Conservation (phyloP, 2,797 vertebrate genomes). For the Vespertilio murinus region DNA sequence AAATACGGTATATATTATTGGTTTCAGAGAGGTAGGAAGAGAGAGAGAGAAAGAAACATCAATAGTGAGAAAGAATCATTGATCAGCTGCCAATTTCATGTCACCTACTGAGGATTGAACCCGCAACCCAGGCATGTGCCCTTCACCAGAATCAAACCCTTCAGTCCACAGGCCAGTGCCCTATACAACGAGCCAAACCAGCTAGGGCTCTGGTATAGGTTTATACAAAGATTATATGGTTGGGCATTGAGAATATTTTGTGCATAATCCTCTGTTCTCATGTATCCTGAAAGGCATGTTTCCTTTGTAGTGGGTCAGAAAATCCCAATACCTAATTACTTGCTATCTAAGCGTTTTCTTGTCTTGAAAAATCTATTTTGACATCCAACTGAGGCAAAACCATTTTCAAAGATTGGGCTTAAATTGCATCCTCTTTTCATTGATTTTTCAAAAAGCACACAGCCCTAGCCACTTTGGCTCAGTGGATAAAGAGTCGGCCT, state of each 20-base stretch:
- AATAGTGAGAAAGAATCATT: too few relatives aligned
- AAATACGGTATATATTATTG: too few relatives aligned
- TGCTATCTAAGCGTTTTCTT: background rate
- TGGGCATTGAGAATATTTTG: background rate
- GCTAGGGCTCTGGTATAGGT: background rate
- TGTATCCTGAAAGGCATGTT: background rate
- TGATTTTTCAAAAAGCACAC: slow-evolving; percentile 28
- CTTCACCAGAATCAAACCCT: too few relatives aligned
- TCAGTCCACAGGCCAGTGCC: too few relatives aligned
- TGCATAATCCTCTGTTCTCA: background rate
- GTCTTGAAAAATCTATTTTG: background rate
- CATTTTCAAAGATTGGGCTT: background rate
- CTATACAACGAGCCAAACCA: too few relatives aligned
- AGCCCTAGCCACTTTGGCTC: too few relatives aligned
- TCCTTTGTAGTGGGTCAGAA: background rate
- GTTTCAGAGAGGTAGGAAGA: too few relatives aligned
- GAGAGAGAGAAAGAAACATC: too few relatives aligned
- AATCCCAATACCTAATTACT: background rate
- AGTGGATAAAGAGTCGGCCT: too few relatives aligned
- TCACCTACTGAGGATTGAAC: too few relatives aligned
- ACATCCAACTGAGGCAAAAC: background rate
- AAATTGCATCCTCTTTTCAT: background rate
- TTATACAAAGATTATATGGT: background rate
- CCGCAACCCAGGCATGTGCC: too few relatives aligned
- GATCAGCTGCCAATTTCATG: too few relatives aligned